Evolutionary conservation across 2,888 invertebrate genomes (phyloP).

Genomic region (Entomobrya multifasciata): DNA sequence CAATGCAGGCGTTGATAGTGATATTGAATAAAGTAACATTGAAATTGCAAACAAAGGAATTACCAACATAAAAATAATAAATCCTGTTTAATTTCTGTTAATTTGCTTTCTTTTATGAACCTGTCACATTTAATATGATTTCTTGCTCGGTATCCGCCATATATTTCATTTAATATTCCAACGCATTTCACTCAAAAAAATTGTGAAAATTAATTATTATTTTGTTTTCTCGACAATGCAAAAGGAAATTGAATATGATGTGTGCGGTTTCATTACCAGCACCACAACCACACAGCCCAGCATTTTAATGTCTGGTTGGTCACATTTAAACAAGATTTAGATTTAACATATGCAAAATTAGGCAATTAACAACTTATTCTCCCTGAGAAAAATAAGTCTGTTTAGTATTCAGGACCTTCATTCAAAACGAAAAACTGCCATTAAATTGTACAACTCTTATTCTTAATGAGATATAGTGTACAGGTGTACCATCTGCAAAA

Average conservation of each 20-base stretch:
- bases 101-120: slow-evolving; percentile 61
- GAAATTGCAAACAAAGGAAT: neutral
- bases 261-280: slow-evolving; percentile 17
- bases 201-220: slow-evolving; percentile 46
- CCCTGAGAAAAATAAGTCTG: slow-evolving; percentile 10
- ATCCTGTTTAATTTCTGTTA: slow-evolving; percentile 63
- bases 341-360: slow-evolving; percentile 55
- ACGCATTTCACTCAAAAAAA: slow-evolving; percentile 3
- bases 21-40: neutral
- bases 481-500: slow-evolving; percentile 18
- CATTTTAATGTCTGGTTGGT: neutral
- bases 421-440: slow-evolving; percentile 48
- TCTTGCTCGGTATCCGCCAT: slow-evolving; percentile 31
- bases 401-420: slow-evolving; percentile 46
- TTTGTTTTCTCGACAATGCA: slow-evolving; percentile 39
- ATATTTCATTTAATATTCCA: slow-evolving; percentile 28
- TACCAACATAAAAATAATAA: slow-evolving; percentile 41
- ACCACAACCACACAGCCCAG: neutral
- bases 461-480: slow-evolving; percentile 43
- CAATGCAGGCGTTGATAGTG: neutral
- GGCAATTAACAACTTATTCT: slow-evolving; percentile 54
- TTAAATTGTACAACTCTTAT: slow-evolving; percentile 37
- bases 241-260: slow-evolving; percentile 57
- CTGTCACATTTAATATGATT: slow-evolving; percentile 60
- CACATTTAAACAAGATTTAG: slow-evolving; percentile 65